Evolutionary conservation across 2,888 invertebrate species (phyloP).

Genomic region (Pseudococcus jackbeardsleyi): DNA sequence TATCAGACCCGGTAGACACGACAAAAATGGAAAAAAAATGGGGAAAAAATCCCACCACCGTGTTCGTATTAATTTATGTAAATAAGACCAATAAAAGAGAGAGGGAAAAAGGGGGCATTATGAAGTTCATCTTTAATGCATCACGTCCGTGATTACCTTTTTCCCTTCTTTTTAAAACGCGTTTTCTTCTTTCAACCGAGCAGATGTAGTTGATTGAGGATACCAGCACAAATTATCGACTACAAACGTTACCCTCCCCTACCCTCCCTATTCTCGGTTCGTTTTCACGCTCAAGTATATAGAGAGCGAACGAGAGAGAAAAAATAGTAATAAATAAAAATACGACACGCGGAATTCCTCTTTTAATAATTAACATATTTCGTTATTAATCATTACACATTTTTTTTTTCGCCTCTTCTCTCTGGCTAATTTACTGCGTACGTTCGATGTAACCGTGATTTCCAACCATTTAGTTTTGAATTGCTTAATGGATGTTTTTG

Average conservation of each 20-base stretch:
- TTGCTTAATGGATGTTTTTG: constrained; percentile 47
- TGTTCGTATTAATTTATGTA: constrained; percentile 53
- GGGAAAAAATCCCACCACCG: constrained; percentile 5
- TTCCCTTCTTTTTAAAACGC: constrained; percentile 45
- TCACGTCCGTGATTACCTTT: constrained; percentile 55
- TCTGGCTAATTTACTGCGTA: constrained; percentile 1
- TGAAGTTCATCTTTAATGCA: constrained; percentile 54
- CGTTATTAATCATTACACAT: constrained; percentile 34
- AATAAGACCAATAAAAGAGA: constrained; percentile 35
- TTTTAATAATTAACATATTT: constrained; percentile 42
- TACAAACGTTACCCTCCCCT: constrained; percentile 22
- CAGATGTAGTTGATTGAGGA: constrained; percentile 51
- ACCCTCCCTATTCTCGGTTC: not conserved
- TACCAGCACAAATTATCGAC: constrained; percentile 53
- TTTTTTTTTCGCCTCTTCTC: not conserved
- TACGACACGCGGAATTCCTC: constrained; percentile 33
- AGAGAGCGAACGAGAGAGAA: not conserved
- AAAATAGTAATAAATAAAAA: constrained; percentile 36
- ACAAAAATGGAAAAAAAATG: not conserved
- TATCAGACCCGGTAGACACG: constrained; percentile 6
- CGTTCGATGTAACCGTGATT: constrained; percentile 44
- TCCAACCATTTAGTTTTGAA: constrained; percentile 44
- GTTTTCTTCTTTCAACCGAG: constrained; percentile 49
- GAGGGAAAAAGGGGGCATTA: constrained; percentile 14
- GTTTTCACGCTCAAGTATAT: constrained; percentile 39